Conservation (phyloP, 2,113 vertebrate species). For the Entomyzon cyanotis region DNA sequence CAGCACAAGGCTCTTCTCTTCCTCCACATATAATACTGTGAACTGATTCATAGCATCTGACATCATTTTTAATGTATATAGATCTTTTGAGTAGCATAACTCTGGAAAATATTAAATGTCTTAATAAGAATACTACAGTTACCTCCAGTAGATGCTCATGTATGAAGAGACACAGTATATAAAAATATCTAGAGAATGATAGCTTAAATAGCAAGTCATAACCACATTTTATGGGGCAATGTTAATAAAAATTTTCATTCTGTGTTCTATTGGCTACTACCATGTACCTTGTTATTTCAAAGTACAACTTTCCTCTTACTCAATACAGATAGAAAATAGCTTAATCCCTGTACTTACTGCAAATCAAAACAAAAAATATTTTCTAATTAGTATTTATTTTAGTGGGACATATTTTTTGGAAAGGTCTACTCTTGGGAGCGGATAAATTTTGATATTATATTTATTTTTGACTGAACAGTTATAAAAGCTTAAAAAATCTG, state of each 20-base stretch:
- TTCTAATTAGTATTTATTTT: background rate
- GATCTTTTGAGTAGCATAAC: background rate
- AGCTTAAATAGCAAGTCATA: background rate
- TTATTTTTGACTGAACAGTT: background rate
- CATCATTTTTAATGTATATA: background rate
- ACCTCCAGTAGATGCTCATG: background rate
- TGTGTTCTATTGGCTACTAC: background rate
- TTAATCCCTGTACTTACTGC: background rate
- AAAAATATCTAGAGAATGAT: background rate
- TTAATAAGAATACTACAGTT: background rate
- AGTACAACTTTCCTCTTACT: background rate
- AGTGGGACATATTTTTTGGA: background rate
- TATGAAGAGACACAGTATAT: background rate
- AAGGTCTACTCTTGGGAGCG: rapidly evolving
- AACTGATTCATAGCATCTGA: background rate
- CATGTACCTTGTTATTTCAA: background rate
- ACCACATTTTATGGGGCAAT: background rate
- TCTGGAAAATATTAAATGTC: background rate
- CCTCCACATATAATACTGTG: background rate
- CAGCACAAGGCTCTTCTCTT: background rate
- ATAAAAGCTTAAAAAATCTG: background rate
- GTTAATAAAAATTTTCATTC: background rate
- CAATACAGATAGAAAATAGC: background rate
- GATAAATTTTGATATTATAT: background rate
- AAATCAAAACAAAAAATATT: background rate